These are phyloP conservation scores for Clivina fossor DNA, from an alignment of 2,888 invertebrate genomes.

Conservation along the genomic window DNA sequence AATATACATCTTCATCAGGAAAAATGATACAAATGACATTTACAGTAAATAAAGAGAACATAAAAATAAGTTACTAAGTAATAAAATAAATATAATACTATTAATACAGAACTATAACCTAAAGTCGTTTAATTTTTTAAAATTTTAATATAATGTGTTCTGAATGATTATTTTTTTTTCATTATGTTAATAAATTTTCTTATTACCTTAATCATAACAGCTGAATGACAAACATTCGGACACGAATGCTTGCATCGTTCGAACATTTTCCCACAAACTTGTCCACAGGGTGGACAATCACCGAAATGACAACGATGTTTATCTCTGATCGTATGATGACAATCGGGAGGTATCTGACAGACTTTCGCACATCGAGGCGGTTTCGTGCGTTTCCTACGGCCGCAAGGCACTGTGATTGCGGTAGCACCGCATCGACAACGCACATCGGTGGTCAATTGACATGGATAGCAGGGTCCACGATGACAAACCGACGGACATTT, in stretches of 20 bases:
- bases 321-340: conserved; percentile 76
- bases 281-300: conserved; percentile 79
- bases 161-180: no score
- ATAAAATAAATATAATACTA: no score
- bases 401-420: conserved; percentile 80
- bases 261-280: conserved; percentile 63
- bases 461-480: conserved; percentile 82
- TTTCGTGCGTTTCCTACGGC: conserved; percentile 72
- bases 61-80: no score
- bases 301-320: conserved; percentile 81
- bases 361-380: conserved; percentile 75
- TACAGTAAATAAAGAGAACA: no score
- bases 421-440: conserved; percentile 83
- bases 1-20: no score
- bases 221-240: conserved; percentile 72
- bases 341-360: conserved; percentile 79
- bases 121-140: no score
- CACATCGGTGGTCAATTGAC: conserved; percentile 68
- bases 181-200: no score
- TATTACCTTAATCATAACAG: conserved; percentile 68
- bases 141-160: no score
- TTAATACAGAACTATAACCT: no score
- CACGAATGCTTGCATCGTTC: conserved; percentile 73
- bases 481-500: conserved; percentile 82
- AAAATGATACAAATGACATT: no score